Evolutionary conservation across 2,888 invertebrate species (phyloP).

Genomic region (Pharmacophagus antenor): DNA sequence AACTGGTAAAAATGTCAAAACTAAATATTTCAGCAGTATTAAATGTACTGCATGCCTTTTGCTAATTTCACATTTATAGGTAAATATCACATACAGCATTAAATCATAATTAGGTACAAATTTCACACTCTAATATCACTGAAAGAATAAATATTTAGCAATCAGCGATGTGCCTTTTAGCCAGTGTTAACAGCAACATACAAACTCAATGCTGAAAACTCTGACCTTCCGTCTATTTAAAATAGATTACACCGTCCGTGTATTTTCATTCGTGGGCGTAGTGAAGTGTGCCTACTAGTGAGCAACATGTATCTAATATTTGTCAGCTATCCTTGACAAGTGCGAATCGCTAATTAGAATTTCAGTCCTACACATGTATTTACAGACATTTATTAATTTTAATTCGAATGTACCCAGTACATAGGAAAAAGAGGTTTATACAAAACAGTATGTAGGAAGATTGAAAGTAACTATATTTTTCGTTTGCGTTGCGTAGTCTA

Average conservation of each 20-base stretch:
- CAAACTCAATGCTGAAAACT: slow-evolving; percentile 45
- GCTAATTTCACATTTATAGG: too few species aligned
- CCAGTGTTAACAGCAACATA: slow-evolving; percentile 42
- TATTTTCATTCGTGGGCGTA: slow-evolving; percentile 33
- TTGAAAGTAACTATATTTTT: too few species aligned
- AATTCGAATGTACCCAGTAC: too few species aligned
- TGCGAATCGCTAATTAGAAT: neutral
- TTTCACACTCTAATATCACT: neutral
- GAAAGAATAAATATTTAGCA: neutral
- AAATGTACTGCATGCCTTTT: too few species aligned
- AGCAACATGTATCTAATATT: slow-evolving; percentile 7
- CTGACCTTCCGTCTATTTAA: slow-evolving; percentile 75
- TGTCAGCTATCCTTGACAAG: slow-evolving; percentile 8
- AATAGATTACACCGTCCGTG: slow-evolving; percentile 58
- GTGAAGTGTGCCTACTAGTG: slow-evolving; percentile 28
- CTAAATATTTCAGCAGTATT: too few species aligned
- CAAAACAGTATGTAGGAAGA: too few species aligned
- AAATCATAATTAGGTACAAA: too few species aligned
- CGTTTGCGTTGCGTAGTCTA: too few species aligned
- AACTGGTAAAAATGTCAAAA: too few species aligned
- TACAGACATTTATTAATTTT: too few species aligned
- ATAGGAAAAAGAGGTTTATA: too few species aligned
- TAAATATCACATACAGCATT: too few species aligned
- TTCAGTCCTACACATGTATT: neutral
- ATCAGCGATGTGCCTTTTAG: slow-evolving; percentile 3